These are phyloP conservation scores for Rhingia rostrata DNA, from an alignment of 2,888 invertebrate species.

Conservation along the genomic window DNA sequence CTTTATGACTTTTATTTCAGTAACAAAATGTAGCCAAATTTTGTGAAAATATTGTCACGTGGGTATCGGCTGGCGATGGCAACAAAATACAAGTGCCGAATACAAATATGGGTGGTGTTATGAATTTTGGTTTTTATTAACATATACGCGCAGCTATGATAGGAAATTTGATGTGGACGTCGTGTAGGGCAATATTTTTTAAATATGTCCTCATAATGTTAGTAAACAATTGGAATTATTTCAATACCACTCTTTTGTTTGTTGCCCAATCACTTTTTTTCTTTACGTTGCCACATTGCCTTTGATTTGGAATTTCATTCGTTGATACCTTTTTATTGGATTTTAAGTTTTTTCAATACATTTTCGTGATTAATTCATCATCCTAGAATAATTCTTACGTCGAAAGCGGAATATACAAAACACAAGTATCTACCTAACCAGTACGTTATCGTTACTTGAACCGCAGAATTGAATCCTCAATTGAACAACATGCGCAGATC, in stretches of 20 bases:
- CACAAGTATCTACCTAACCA: too few species aligned
- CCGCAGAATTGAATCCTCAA: too few species aligned
- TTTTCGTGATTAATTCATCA: too few species aligned
- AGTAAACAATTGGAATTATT: not conserved
- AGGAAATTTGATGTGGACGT: conserved; percentile 25
- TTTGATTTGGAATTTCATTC: not conserved
- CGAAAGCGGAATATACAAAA: too few species aligned
- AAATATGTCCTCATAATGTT: not conserved
- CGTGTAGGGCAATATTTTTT: conserved; percentile 11
- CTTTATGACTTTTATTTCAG: conserved; percentile 36
- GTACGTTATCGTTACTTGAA: too few species aligned
- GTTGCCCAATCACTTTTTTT: not conserved
- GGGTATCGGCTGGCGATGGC: not conserved
- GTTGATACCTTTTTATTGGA: not conserved
- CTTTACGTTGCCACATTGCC: not conserved
- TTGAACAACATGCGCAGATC: too few species aligned
- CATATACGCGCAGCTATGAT: not conserved
- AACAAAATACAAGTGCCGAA: conserved; percentile 36
- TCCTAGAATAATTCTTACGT: too few species aligned
- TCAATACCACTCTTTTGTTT: not conserved
- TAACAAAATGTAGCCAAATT: conserved; percentile 60
- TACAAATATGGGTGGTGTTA: conserved; percentile 40
- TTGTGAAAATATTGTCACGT: conserved; percentile 25
- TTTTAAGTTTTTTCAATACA: too few species aligned
- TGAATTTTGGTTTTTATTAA: not conserved